These are phyloP conservation scores for Akabosia matsudoensis DNA, from an alignment of 1,140 invertebrate genomes.

Conservation along the genomic window DNA sequence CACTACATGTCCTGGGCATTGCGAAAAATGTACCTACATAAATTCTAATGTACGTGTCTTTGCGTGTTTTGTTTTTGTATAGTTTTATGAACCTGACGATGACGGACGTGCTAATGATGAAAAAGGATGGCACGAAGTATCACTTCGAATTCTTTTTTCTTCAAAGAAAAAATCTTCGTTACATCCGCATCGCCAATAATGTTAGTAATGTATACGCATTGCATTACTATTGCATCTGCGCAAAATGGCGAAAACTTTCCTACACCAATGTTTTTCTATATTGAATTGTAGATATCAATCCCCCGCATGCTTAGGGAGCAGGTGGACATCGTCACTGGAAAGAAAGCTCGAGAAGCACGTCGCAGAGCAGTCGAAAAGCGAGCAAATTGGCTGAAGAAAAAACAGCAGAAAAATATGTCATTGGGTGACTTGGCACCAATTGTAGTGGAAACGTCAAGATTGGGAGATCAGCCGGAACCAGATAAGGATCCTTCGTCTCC, in stretches of 20 bases:
- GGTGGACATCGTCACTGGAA: conserved; percentile 31
- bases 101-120: conserved; percentile 36
- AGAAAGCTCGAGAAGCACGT: conserved; percentile 30
- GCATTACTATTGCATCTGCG: too few species aligned
- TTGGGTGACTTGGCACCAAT: conserved; percentile 9
- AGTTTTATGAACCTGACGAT: conserved; percentile 40
- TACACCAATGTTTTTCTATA: background rate
- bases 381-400: conserved; percentile 24
- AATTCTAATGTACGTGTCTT: background rate
- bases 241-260: too few species aligned
- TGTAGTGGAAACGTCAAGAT: background rate
- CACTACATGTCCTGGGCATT: too few species aligned
- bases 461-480: background rate
- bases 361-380: conserved; percentile 20
- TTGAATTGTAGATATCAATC: conserved; percentile 20
- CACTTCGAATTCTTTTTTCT: conserved; percentile 39
- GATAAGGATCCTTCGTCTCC: background rate
- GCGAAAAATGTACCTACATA: background rate
- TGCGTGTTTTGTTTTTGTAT: background rate
- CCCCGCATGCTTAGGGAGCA: conserved; percentile 23
- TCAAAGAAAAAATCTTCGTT: conserved; percentile 32
- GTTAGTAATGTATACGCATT: conserved; percentile 18
- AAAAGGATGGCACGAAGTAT: conserved; percentile 5
- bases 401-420: conserved; percentile 8
- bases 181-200: conserved; percentile 36